These are phyloP conservation scores for Tretioscincus oriximinensis DNA, from an alignment of 2,113 vertebrate genomes.

Conservation along the genomic window DNA sequence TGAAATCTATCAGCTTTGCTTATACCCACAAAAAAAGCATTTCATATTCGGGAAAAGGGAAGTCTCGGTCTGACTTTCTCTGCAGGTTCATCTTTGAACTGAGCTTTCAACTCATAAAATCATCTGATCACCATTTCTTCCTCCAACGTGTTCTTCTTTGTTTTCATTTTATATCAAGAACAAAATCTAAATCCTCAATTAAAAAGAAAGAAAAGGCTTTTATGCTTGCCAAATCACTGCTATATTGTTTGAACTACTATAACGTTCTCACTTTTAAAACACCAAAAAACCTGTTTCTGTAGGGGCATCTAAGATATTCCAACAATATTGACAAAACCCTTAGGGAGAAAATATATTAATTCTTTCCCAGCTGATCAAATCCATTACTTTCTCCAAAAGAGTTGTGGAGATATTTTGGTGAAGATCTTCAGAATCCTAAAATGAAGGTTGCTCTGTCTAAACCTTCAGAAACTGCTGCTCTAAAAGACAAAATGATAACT, in stretches of 20 bases:
- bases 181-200: neutral
- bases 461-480: too few species aligned
- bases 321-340: neutral
- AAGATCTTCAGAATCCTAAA: neutral
- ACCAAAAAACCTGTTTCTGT: neutral
- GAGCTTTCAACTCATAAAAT: conserved; percentile 14
- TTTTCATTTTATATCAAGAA: neutral
- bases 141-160: neutral
- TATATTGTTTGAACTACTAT: neutral
- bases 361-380: neutral
- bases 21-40: conserved; percentile 50
- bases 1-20: conserved; percentile 63
- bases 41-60: conserved; percentile 25
- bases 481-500: neutral
- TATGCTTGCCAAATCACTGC: neutral
- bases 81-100: conserved; percentile 34
- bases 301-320: neutral
- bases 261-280: neutral
- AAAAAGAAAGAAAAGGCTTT: neutral
- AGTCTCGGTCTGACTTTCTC: conserved; percentile 49
- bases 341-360: neutral
- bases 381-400: neutral
- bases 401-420: neutral
- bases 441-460: neutral
- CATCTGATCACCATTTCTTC: neutral